A percentile compares a stretch with the other conserved stretches of the same genome.
Conservation (phyloP, 2,113 vertebrate species). For the Cranoglanis bouderius region DNA sequence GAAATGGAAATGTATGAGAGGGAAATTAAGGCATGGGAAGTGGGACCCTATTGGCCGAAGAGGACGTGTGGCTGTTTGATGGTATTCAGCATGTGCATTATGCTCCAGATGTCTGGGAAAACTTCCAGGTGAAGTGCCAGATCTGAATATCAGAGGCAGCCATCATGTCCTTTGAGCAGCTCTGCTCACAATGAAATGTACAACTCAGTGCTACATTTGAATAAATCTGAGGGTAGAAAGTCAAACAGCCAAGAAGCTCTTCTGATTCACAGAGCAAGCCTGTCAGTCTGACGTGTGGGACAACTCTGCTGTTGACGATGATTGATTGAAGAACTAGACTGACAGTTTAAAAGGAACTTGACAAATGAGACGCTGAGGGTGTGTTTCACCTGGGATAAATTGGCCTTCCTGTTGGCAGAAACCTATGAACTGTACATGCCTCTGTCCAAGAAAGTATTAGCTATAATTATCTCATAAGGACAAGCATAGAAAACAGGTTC, state of each 20-base stretch:
- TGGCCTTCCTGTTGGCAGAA: conserved; percentile 36
- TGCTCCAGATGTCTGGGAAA: conserved; percentile 23
- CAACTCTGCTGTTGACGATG: conserved; percentile 29
- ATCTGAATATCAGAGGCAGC: conserved; percentile 43
- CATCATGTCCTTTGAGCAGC: conserved; percentile 38
- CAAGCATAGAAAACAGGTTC: neutral
- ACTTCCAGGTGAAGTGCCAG: conserved; percentile 28
- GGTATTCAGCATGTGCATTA: conserved; percentile 27
- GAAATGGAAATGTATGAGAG: conserved; percentile 23
- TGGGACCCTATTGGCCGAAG: neutral
- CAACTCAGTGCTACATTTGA: conserved; percentile 41
- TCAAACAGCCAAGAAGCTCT: conserved; percentile 22
- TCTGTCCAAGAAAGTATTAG: conserved; percentile 11
- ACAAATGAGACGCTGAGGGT: conserved; percentile 32
- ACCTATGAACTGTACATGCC: conserved; percentile 39
- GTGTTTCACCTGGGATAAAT: conserved; percentile 39
- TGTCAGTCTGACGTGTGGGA: conserved; percentile 42
- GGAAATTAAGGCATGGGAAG: conserved; percentile 31
- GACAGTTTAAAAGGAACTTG: conserved; percentile 47
- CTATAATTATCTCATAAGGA: neutral
- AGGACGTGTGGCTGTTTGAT: conserved; percentile 20
- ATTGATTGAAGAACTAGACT: conserved; percentile 48
- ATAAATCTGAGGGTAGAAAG: conserved; percentile 40
- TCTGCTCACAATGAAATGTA: conserved; percentile 34
- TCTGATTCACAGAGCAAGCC: conserved; percentile 30